phyloP scores from a whole-genome alignment of 2,797 vertebrate genomes.

The Microhierax caerulescens region DNA sequence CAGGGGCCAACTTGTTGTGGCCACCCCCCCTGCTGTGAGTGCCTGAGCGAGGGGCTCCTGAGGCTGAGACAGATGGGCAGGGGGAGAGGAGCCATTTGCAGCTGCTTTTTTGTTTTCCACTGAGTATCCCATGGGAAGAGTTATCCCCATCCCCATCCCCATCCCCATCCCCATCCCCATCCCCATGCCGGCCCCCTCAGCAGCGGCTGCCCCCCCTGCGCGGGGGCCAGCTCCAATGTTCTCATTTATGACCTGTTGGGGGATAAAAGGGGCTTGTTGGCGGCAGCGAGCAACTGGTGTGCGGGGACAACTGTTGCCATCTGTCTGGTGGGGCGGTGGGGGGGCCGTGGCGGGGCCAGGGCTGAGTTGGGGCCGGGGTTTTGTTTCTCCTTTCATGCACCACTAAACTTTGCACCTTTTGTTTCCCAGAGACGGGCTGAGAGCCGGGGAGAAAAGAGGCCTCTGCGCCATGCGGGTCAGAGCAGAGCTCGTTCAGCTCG shows the following conservation, averaged over 20 bases:
- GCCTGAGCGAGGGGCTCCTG: background rate
- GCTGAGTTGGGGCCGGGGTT: background rate
- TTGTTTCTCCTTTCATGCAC: slow-evolving; percentile 61
- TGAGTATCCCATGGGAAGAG: background rate
- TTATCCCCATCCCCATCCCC: background rate
- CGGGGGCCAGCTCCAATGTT: background rate
- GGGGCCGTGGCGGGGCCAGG: background rate
- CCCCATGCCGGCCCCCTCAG: background rate
- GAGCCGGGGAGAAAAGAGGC: slow-evolving; percentile 7
- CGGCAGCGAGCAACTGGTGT: slow-evolving; percentile 26
- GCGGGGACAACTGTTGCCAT: slow-evolving; percentile 74
- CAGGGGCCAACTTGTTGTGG: rapidly evolving
- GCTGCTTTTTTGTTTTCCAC: slow-evolving; percentile 42
- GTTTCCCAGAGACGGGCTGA: slow-evolving; percentile 24
- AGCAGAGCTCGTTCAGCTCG: slow-evolving; percentile 34
- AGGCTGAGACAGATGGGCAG: slow-evolving; percentile 52
- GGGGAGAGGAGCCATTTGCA: background rate
- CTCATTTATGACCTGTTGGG: slow-evolving; percentile 24
- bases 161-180: background rate
- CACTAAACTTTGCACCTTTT: slow-evolving; percentile 70
- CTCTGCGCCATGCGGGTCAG: background rate
- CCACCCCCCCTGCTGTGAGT: background rate
- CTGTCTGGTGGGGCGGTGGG: slow-evolving; percentile 54
- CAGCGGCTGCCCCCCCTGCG: background rate
- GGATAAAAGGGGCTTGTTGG: slow-evolving; percentile 56